Evolutionary conservation across 1,140 invertebrate genomes (phyloP).

Genomic region (Drosophila ironensis): DNA sequence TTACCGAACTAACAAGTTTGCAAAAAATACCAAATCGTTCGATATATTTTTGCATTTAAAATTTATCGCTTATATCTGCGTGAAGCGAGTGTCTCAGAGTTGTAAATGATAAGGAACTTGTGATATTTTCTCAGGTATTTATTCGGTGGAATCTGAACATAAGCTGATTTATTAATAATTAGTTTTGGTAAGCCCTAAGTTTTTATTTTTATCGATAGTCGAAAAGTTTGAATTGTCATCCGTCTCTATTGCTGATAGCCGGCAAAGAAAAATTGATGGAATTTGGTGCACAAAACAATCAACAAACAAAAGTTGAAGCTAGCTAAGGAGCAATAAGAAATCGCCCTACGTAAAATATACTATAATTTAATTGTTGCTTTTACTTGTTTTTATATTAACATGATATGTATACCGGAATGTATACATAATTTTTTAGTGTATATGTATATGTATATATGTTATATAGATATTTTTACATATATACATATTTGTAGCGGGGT

Average conservation of each 20-base stretch:
- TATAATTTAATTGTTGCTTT: neutral
- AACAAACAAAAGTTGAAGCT: neutral
- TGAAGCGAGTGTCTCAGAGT: no score
- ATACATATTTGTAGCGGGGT: constrained; percentile 1
- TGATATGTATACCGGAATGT: neutral
- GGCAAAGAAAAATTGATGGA: constrained; percentile 1
- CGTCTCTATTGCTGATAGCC: constrained; percentile 3
- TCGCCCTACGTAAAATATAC: no score
- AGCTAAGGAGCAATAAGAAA: neutral
- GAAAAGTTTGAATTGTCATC: neutral
- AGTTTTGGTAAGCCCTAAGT: no score
- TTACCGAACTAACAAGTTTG: no score
- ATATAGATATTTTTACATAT: neutral
- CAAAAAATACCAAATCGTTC: no score
- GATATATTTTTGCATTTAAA: no score
- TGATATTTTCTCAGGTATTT: no score
- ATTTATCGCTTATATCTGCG: no score
- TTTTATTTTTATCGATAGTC: neutral
- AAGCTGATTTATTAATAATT: no score
- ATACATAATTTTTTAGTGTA: neutral
- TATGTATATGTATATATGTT: neutral
- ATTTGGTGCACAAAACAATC: neutral
- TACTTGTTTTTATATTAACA: neutral
- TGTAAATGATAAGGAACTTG: no score
- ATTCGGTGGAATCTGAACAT: no score